Conservation (phyloP, 2,888 invertebrate genomes). For the Nezara viridula region DNA sequence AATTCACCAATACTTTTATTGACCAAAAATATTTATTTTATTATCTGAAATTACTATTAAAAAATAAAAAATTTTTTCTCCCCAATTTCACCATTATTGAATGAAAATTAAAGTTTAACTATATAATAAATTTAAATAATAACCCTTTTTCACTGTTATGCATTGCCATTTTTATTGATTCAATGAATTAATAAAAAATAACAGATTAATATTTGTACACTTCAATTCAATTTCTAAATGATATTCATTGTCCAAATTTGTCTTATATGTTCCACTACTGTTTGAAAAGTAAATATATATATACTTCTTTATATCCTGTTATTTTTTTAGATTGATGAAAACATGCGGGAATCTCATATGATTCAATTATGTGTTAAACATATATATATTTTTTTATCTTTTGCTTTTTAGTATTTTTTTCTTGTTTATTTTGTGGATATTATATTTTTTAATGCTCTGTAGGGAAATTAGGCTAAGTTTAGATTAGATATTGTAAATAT, state of each 20-base stretch:
- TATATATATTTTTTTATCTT: slow-evolving; percentile 22
- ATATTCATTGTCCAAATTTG: background rate
- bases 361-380: slow-evolving; percentile 12
- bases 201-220: background rate
- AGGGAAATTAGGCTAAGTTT: slow-evolving; percentile 62
- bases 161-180: background rate
- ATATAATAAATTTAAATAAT: background rate
- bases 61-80: background rate
- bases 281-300: slow-evolving; percentile 27
- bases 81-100: background rate
- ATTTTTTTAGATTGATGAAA: background rate
- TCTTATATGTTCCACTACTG: slow-evolving; percentile 14
- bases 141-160: background rate
- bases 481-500: slow-evolving; percentile 64
- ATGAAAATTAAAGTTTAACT: background rate
- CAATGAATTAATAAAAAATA: background rate
- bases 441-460: slow-evolving; percentile 56
- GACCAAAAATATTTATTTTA: background rate
- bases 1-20: background rate
- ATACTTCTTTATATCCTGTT: background rate
- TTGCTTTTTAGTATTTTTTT: slow-evolving; percentile 14
- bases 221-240: background rate
- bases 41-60: background rate
- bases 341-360: slow-evolving; percentile 2
- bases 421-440: background rate